These are phyloP conservation scores for Didymodactylos carnosus DNA, from an alignment of 2,888 invertebrate genomes.

Conservation along the genomic window DNA sequence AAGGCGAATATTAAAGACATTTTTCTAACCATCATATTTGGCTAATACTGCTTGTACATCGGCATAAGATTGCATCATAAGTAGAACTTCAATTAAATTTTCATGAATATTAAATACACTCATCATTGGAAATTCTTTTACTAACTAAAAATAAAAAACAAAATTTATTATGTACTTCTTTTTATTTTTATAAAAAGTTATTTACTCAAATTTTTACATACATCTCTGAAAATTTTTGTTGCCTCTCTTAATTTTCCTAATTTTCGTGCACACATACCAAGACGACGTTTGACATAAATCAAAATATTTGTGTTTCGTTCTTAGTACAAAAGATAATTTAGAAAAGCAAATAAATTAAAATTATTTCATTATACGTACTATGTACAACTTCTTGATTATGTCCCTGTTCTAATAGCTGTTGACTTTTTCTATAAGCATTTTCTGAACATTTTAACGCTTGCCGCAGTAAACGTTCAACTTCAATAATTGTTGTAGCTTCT, in stretches of 20 bases:
- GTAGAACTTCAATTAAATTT: constrained; percentile 75
- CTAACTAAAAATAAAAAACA: constrained; percentile 45
- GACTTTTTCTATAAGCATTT: constrained; percentile 56
- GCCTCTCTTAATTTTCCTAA: constrained; percentile 80
- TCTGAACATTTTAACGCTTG: constrained; percentile 66
- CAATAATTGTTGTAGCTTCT: constrained; percentile 72
- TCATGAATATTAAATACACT: constrained; percentile 79
- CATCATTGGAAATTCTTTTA: constrained; percentile 89
- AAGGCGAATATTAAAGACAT: background rate
- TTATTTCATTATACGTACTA: constrained; percentile 28
- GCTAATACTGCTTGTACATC: constrained; percentile 80
- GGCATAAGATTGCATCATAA: constrained; percentile 86
- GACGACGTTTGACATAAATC: constrained; percentile 71
- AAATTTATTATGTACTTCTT: no score
- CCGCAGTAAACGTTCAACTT: constrained; percentile 57
- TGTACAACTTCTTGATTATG: constrained; percentile 53
- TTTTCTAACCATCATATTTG: constrained; percentile 51
- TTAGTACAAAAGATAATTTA: constrained; percentile 24
- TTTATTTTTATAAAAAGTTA: background rate
- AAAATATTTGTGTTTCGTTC: constrained; percentile 74
- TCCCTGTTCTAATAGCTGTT: constrained; percentile 54
- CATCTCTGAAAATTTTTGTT: constrained; percentile 81
- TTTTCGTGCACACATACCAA: constrained; percentile 92
- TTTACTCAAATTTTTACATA: constrained; percentile 26
- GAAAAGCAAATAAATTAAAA: background rate